Base-by-base conservation (phyloP, 1,140 invertebrate genomes). In the Leptopilina clavipes region DNA sequence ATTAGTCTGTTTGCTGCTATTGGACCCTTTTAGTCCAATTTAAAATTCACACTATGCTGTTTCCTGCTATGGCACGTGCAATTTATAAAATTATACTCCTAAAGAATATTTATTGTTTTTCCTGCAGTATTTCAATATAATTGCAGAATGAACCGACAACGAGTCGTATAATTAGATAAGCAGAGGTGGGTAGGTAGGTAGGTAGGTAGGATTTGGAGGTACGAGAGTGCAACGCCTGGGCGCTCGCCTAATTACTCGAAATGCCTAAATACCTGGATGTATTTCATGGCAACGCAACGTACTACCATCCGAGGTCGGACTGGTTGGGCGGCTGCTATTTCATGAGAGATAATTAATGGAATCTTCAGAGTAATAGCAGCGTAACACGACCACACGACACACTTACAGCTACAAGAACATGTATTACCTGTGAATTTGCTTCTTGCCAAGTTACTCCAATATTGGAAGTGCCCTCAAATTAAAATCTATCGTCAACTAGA, bases 251-350 rank as follows among this genome's bases (percentile, higher is more conserved):
- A 84, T 84, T 84, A 84, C 72, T 80, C 79, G 83, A 82, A 82
- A 82, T 83, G 76, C 74, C 79, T 81, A 85, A 84, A 85, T 82
- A 83, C 75, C 82, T 81, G 76, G 74, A 83, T 84, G 78, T 82
- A 83, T 85, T 83, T 82, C 79, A 76, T 77, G 82, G 76, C 72
- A 80, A 8, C 59, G 76, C 72, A 80, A 8, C 59, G 59, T 31
- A 65, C 54, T 70, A 43, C 48, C 71, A 52, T 59, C 73, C 59
- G 59, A 65, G 59, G 59, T 65, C 80, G 25, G 59, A 65, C 59
- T 65, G 25, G 59, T 65, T 65, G 59, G 59, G 25, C 59, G 59
- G 25, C 22, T 65, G 59, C 59, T 65, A 65, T 65, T 65, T 65
- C 59, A 65, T 65, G 59, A 65, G 59, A 78, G 80, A 81, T 84